Percentiles rank a stretch among this genome's conserved stretches.
These are phyloP conservation scores for Porites rus DNA, from an alignment of 92 coral and sea anemone species.

Conservation along the genomic window DNA sequence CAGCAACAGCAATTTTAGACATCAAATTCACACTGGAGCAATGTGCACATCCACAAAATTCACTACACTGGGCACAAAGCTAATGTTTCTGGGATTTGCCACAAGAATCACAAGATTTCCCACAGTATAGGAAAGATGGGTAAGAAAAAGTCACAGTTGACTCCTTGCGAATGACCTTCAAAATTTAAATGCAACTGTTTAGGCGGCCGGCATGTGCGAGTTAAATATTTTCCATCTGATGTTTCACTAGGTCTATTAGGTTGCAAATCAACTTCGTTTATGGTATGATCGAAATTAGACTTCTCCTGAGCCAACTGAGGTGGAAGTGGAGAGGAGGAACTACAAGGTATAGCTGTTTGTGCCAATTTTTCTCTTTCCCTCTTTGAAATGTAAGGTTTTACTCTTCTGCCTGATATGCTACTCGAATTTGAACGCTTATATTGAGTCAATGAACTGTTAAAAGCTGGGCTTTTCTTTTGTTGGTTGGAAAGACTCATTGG, in stretches of 20 bases:
- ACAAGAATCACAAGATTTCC: no score
- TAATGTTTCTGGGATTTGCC: no score
- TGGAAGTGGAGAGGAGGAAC: not conserved
- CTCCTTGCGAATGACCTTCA: slow-evolving; percentile 78
- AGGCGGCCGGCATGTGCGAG: slow-evolving; percentile 51
- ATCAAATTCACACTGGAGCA: no score
- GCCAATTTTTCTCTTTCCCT: slow-evolving; percentile 54
- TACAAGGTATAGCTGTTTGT: not conserved
- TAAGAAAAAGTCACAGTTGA: no score
- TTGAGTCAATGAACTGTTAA: not conserved
- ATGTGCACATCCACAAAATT: no score
- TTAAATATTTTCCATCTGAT: not conserved
- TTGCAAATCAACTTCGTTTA: not conserved
- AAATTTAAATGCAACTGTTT: slow-evolving; percentile 55
- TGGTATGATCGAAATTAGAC: not conserved
- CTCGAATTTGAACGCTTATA: not conserved
- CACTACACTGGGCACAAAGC: no score
- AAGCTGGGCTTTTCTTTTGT: not conserved
- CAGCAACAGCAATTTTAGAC: no score
- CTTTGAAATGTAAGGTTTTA: slow-evolving; percentile 73
- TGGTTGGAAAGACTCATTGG: not conserved
- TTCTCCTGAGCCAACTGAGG: not conserved
- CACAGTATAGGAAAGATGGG: no score
- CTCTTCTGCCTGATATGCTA: not conserved
- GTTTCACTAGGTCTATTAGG: not conserved